Evolutionary conservation across 2,113 vertebrate species (phyloP).

Genomic region (Raja brachyura): DNA sequence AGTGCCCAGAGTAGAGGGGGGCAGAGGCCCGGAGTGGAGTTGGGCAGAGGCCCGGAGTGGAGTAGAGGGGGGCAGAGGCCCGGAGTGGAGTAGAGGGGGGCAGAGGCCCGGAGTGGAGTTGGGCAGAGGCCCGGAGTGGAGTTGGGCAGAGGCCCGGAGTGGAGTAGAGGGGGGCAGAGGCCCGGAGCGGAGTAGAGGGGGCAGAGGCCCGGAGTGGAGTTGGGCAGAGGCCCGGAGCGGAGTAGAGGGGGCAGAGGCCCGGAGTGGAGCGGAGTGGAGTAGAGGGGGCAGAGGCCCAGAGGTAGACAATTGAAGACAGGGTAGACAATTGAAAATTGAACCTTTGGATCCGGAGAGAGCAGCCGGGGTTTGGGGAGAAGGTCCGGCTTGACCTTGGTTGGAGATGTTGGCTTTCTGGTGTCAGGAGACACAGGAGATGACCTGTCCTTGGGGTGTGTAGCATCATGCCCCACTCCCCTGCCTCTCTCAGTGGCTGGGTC

Average conservation of each 20-base stretch:
- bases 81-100: too few relatives aligned
- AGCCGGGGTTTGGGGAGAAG: slow-evolving; percentile 69
- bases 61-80: too few relatives aligned
- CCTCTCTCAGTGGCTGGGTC: background rate
- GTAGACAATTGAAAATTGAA: slow-evolving; percentile 53
- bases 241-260: background rate
- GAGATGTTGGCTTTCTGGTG: rapidly evolving
- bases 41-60: too few relatives aligned
- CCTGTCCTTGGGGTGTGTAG: background rate
- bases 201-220: too few relatives aligned
- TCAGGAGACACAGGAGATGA: background rate
- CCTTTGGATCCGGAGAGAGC: slow-evolving; percentile 54
- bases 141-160: too few relatives aligned
- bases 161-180: too few relatives aligned
- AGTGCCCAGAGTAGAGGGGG: too few relatives aligned
- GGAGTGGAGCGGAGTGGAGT: background rate
- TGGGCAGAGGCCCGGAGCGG: too few relatives aligned
- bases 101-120: too few relatives aligned
- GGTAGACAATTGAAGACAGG: background rate
- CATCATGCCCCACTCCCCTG: background rate
- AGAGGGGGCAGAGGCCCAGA: background rate
- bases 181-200: too few relatives aligned
- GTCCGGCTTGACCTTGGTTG: slow-evolving; percentile 55
- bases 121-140: background rate
- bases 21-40: too few relatives aligned